A percentile compares a stretch with the other conserved stretches of the same genome.
Evolutionary conservation across 37 sponge, comb jelly and placozoan genomes (phyloP).

Genomic region (Eunapius fragilis): DNA sequence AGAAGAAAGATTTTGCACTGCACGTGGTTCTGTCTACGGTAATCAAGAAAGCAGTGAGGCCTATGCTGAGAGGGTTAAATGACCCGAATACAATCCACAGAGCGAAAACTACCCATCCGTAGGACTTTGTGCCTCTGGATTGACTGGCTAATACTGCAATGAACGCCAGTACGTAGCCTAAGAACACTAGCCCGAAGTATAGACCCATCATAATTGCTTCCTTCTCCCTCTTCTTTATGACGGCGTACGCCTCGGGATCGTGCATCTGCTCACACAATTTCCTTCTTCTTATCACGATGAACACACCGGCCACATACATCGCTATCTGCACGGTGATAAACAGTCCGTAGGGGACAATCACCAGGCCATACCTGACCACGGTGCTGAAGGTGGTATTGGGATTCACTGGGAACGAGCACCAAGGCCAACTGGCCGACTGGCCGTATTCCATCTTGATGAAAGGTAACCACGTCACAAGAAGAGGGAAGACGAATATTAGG

Average conservation of each 20-base stretch:
- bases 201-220: not conserved
- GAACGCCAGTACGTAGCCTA: not conserved
- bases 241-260: not conserved
- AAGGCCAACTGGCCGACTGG: not conserved
- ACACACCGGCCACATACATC: not conserved
- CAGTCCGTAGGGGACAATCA: not conserved
- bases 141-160: not conserved
- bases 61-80: not conserved
- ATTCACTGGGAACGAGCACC: not conserved
- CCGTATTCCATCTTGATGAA: not conserved
- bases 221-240: not conserved
- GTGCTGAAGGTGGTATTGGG: not conserved
- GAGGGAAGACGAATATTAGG: not conserved
- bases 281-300: not conserved
- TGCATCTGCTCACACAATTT: not conserved
- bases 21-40: not conserved
- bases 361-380: not conserved
- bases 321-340: not conserved
- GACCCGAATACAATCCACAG: not conserved
- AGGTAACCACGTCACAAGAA: not conserved
- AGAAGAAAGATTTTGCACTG: not conserved
- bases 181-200: not conserved
- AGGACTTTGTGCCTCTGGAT: not conserved
- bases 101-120: not conserved
- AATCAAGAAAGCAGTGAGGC: not conserved